Conservation (phyloP, 2,888 invertebrate species). For the Chalcosyrphus nemorum region DNA sequence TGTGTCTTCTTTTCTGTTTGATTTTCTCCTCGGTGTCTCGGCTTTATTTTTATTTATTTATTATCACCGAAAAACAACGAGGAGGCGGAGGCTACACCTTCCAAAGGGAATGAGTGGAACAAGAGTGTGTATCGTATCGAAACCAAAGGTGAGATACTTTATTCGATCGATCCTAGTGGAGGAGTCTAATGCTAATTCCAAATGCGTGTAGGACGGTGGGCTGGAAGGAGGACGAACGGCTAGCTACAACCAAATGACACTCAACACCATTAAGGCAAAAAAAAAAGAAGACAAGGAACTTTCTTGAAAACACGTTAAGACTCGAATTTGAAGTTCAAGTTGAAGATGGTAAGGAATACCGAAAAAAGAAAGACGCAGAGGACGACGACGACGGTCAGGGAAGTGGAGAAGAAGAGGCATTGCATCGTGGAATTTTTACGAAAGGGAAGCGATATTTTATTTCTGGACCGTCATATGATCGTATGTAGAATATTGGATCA, state of each 20-base stretch:
- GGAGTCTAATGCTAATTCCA: conserved; percentile 59
- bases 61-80: conserved; percentile 59
- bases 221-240: background rate
- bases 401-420: conserved; percentile 52
- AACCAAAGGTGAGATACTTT: conserved; percentile 61
- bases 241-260: conserved; percentile 67
- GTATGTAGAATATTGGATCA: conserved; percentile 73
- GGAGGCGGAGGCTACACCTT: conserved; percentile 50
- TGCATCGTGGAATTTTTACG: conserved; percentile 49
- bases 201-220: conserved; percentile 16
- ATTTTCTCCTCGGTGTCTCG: background rate
- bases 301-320: conserved; percentile 58
- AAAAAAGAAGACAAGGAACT: conserved; percentile 51
- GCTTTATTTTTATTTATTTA: conserved; percentile 59
- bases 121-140: background rate
- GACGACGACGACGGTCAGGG: conserved; percentile 48
- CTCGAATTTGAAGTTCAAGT: conserved; percentile 49
- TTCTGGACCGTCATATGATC: conserved; percentile 69
- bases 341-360: conserved; percentile 9
- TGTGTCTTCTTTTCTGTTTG: conserved; percentile 25
- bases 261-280: conserved; percentile 56
- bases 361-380: background rate
- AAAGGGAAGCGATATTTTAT: conserved; percentile 70
- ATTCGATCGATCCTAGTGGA: conserved; percentile 12
- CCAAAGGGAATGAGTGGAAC: conserved; percentile 5